Conservation (phyloP, 2,888 invertebrate species). For the Heliconius charithonia region DNA sequence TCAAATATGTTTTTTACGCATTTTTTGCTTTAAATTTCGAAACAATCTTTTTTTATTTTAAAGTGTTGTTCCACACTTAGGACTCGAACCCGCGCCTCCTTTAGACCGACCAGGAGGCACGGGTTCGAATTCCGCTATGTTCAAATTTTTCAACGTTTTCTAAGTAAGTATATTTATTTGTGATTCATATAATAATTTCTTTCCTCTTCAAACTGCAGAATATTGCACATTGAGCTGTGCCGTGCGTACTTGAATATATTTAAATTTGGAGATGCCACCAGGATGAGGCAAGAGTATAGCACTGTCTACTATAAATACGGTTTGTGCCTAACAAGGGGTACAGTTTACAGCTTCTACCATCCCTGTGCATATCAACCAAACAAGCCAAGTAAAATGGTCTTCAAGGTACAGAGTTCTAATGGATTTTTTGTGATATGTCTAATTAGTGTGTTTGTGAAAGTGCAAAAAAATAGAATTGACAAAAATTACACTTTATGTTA, state of each 20-base stretch:
- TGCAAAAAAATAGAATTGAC: neutral
- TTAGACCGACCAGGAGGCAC: too few species aligned
- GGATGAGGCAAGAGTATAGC: constrained; percentile 76
- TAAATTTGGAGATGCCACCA: constrained; percentile 82
- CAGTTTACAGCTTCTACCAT: constrained; percentile 74
- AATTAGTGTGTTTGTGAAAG: constrained; percentile 50
- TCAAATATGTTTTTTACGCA: too few species aligned
- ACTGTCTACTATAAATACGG: constrained; percentile 73
- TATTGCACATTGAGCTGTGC: too few species aligned
- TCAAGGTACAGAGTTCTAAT: constrained; percentile 72
- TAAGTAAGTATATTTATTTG: too few species aligned
- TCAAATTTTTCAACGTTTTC: too few species aligned
- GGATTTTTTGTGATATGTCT: constrained; percentile 59
- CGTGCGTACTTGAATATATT: constrained; percentile 84
- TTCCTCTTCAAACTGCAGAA: too few species aligned
- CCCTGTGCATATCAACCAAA: constrained; percentile 69
- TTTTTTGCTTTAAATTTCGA: too few species aligned
- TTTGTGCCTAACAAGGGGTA: constrained; percentile 67
- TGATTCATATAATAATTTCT: too few species aligned
- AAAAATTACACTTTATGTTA: neutral
- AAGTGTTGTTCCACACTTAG: too few species aligned
- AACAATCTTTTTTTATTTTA: too few species aligned
- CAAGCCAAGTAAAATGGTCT: constrained; percentile 69
- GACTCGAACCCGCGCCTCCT: too few species aligned
- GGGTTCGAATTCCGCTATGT: too few species aligned